Evolutionary conservation across 2,888 invertebrate genomes (phyloP), one percentile per base, ranked within the genome.

Genomic region (Eilema griseolum): DNA sequence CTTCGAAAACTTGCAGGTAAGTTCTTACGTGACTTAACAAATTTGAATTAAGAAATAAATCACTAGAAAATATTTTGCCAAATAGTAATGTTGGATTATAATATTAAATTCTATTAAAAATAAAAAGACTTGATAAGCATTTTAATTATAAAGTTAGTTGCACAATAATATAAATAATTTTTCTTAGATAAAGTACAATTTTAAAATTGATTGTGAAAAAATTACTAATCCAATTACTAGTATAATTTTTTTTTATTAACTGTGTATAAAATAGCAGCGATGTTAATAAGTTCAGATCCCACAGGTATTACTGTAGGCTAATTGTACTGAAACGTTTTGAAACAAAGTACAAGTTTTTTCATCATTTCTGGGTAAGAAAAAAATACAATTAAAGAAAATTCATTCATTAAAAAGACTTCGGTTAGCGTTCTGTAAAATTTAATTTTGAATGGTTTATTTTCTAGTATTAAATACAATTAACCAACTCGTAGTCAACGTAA

Each of bases 1-100:
- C 79, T 46, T 63, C 72, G 70, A 72, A 75, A 87, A 89, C 82
- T 90, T 85, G 72, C 81, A 92, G 93, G 94, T 93, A 89, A 93
- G 94, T 93, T 84, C 57, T 12, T 69, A 65, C 67, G 56, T 73
- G 64, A 10, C 20, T 26, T 16, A 28, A 65, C 24, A 31, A 26
- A 24, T 62, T 31, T 23, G 3, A 31, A 37, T 62, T 23, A n/a
- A 33, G 20, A 60, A 60, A 16, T 10, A 33, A 61, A 61, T 28
- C 20, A 26, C n/a, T 5, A 11, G n/a, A n/a, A 10, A 10, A n/a
- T 59, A 31, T 61, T 61, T 61, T 61, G 31, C 10, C 2, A 7
- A 52, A 20, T 20, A 46, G 16, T 7, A 46, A 20, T 46, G 12
- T 37, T 12, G 12, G 12, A 41, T 41, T 16, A 14, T 41, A 16